Evolutionary conservation across 1,140 invertebrate species (phyloP), one percentile per base, ranked within the genome.

Genomic region (Metopolophium dirhodum): DNA sequence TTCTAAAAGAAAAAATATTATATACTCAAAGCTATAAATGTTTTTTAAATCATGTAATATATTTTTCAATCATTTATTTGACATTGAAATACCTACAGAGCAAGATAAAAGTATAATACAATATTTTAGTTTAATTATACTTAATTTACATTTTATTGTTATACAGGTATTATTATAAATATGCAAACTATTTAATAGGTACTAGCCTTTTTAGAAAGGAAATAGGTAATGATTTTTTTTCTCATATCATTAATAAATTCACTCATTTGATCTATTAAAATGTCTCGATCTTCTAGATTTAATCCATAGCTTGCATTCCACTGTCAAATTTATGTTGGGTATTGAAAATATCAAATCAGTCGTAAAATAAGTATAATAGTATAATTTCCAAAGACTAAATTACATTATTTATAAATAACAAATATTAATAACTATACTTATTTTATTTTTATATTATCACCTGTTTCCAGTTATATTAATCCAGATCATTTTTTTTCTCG

Each of bases 261-360:
- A n/a, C n/a, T n/a, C 77, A 82, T 82, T 82, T 82, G 11, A 37
- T 82, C 77, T 82, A 82, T 11, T n/a, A 82, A 82, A n/a, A 11
- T 37, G 11, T 82, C 11, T 82, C 37, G 77, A 11, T 82, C 35
- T 9, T 0, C n/a, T 82, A 2, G 2, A 20, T 82, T 37, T 18
- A 82, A 4, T 2, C 77, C 77, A 82, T 82, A 82, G 7, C 77
- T 82, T n/a, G 35, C 35, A 37, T 37, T 3, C 20, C 35, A 35
- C 14, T 1, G 41, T 83, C 20, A 83, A 83, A 83, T 85, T 45
- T 85, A 45, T 85, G 83, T 3, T 85, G 83, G 37, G 83, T 85
- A 45, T 85, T 85, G 37, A 45, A 85, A 22, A 85, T 22, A 85
- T 85, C 83, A 85, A 85, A 85, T 37, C 83, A 85, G 37, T 37